A percentile compares a stretch with the other conserved stretches of the same genome.
These are phyloP conservation scores for Heteromyza rotundicornis DNA, from an alignment of 2,888 invertebrate species.

Conservation along the genomic window DNA sequence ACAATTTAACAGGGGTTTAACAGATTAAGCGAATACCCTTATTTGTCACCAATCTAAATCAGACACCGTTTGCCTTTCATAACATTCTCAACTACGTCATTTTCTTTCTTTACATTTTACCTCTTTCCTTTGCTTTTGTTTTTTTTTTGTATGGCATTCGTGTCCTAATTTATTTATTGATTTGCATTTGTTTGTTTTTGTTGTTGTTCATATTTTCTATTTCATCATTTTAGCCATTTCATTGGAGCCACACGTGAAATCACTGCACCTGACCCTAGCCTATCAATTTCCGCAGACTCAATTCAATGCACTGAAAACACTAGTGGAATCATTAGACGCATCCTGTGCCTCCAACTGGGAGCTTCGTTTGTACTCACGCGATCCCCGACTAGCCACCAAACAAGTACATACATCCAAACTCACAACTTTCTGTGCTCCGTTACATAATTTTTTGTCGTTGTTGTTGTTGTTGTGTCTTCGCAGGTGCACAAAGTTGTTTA, in stretches of 20 bases:
- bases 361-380: slow-evolving; percentile 84
- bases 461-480: slow-evolving; percentile 21
- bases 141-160: slow-evolving; percentile 28
- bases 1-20: no score
- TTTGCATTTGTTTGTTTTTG: neutral
- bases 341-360: slow-evolving; percentile 79
- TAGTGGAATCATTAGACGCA: slow-evolving; percentile 77
- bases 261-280: slow-evolving; percentile 85
- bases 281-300: slow-evolving; percentile 82
- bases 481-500: slow-evolving; percentile 81
- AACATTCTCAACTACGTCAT: no score
- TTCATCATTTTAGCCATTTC: slow-evolving; percentile 68
- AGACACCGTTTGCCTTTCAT: no score
- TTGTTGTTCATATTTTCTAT: slow-evolving; percentile 27
- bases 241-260: slow-evolving; percentile 82
- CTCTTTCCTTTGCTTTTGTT: slow-evolving; percentile 23
- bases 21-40: no score
- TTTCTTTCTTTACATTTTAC: no score
- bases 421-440: neutral
- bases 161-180: neutral
- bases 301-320: slow-evolving; percentile 73
- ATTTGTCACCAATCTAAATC: no score
- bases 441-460: slow-evolving; percentile 13
- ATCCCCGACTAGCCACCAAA: slow-evolving; percentile 76
- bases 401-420: slow-evolving; percentile 63